Conservation (phyloP, 1,140 invertebrate species). For the Olivierus martensii region DNA sequence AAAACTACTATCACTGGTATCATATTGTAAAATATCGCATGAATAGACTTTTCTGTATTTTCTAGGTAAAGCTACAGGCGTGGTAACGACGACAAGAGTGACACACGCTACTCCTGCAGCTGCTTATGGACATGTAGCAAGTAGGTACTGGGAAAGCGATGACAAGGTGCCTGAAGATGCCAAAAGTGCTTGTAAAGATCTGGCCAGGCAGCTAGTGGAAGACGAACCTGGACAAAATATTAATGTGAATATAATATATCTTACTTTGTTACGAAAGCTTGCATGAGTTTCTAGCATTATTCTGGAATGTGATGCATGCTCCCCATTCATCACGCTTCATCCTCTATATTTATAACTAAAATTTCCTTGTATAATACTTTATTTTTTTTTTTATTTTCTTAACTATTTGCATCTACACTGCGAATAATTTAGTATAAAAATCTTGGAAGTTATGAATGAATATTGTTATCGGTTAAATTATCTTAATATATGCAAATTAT, state of each 20-base stretch:
- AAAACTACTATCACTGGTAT: no score
- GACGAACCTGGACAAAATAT: slow-evolving; percentile 44
- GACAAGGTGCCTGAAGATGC: slow-evolving; percentile 30
- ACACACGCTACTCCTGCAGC: slow-evolving; percentile 84
- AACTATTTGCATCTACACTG: no score
- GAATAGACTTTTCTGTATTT: background rate
- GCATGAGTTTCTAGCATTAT: background rate
- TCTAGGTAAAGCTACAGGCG: slow-evolving; percentile 41
- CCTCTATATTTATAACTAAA: no score
- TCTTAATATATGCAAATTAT: slow-evolving; percentile 3
- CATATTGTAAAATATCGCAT: no score
- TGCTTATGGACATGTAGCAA: slow-evolving; percentile 59
- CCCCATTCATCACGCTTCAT: no score
- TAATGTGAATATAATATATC: slow-evolving; percentile 43
- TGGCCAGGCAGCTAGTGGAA: slow-evolving; percentile 61
- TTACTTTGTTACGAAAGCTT: background rate
- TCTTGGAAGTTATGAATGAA: slow-evolving; percentile 18
- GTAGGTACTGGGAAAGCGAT: slow-evolving; percentile 64
- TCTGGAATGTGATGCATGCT: no score
- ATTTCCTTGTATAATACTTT: no score
- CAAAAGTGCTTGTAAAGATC: slow-evolving; percentile 40
- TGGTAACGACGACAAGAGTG: slow-evolving; percentile 79
- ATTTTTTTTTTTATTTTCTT: no score
- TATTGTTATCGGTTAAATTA: slow-evolving; percentile 22
- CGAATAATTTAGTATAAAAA: no score